Evolutionary conservation across 2,113 vertebrate species (phyloP), one percentile per base, ranked within the genome.

Genomic region (Anhinga rufa): DNA sequence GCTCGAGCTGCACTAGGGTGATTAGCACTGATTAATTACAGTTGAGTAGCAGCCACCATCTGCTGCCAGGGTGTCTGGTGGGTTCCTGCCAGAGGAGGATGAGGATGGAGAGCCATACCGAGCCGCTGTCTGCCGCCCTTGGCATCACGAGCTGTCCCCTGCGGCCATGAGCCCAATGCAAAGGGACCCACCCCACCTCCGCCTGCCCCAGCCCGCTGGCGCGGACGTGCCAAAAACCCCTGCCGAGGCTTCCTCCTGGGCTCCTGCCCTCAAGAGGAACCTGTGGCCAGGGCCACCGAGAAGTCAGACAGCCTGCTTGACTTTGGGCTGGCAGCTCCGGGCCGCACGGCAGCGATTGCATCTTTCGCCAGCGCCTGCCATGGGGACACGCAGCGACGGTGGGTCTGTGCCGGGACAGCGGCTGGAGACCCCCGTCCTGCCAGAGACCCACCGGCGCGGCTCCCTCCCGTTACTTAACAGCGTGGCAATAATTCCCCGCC

Each of bases 11-110:
- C 1, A 0, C 52, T 31, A 22, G 46, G 66, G 36, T 38, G 85
- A 96, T 96, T 94, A 93, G 31, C 48, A 57, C 17, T 57, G 24
- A 40, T 87, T 97, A 96, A 96, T 94, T 96, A 96, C 95, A 92
- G 84, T 70, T 76, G 66, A 96, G 69, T 31, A 79, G 48, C 51
- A 58, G 86, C n/a, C 70, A 42, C 89, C 4, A 18, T 91, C 85
- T 93, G 85, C 76, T 82, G 36, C 62, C 17, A 9, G 10, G 46
- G 83, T 46, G 44, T 46, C 44, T 46, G 44, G 34, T 0, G 1
- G 38, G 38, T 22, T 70, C 57, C 55, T 65, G 86, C 38, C 18
- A 24, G n/a, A 40, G 17, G 46, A 80, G 20, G 44, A 62, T 21
- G 22, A 74, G 60, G 60, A 81, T 36, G 32, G 25, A 74, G 44